Evolutionary conservation across 2,888 invertebrate species (phyloP).

Genomic region (Chloroclystis v-ata): DNA sequence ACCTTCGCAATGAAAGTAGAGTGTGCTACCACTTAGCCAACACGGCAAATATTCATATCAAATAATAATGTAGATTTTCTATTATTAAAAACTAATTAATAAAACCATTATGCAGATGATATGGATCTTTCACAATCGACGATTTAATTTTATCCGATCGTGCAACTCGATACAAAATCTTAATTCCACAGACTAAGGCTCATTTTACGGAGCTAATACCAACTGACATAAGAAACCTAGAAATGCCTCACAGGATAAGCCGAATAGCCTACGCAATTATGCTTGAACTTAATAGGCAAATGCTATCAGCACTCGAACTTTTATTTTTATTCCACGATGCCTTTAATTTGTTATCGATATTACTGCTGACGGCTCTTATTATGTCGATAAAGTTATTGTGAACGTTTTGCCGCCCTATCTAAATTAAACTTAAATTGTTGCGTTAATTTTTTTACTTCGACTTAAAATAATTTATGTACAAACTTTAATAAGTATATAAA

Average conservation of each 20-base stretch:
- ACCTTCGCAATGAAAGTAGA: no score
- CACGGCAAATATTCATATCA: no score
- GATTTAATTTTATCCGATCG: not conserved
- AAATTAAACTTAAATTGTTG: not conserved
- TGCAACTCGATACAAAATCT: not conserved
- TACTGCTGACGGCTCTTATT: slow-evolving; percentile 10
- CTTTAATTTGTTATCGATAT: slow-evolving; percentile 21
- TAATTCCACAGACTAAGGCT: not conserved
- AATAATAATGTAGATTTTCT: no score
- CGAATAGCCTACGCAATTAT: slow-evolving; percentile 43
- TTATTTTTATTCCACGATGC: slow-evolving; percentile 36
- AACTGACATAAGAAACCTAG: slow-evolving; percentile 17
- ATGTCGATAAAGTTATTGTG: slow-evolving; percentile 4
- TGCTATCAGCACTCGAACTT: slow-evolving; percentile 37
- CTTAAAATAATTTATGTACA: no score
- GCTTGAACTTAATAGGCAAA: slow-evolving; percentile 43
- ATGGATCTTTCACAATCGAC: not conserved
- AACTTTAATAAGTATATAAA: no score
- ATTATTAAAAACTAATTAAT: no score
- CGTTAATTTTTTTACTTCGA: not conserved
- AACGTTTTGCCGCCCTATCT: not conserved
- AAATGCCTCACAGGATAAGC: slow-evolving; percentile 51
- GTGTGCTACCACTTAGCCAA: no score
- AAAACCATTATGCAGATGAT: not conserved
- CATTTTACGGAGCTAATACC: slow-evolving; percentile 3